phyloP scores from a whole-genome alignment of 1,140 invertebrate species.

The Magallana gigas region DNA sequence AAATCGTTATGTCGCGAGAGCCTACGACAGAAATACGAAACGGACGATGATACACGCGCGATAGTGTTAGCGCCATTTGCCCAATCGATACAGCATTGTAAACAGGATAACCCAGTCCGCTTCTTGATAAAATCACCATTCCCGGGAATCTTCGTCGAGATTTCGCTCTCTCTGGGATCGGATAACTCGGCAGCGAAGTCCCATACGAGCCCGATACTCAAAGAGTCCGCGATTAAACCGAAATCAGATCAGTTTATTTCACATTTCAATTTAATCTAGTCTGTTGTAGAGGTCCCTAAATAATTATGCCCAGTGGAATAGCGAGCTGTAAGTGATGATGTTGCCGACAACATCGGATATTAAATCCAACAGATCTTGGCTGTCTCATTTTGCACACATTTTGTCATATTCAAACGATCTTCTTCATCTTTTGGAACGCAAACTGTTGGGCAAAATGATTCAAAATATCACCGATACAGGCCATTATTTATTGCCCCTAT shows the following conservation, averaged over 20 bases:
- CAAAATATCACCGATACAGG: background rate
- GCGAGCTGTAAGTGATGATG: constrained; percentile 30
- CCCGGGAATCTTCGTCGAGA: constrained; percentile 30
- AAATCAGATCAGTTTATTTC: constrained; percentile 58
- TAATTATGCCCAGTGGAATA: constrained; percentile 57
- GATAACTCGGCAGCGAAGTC: constrained; percentile 49
- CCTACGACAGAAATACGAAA: constrained; percentile 56
- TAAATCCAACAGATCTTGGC: background rate
- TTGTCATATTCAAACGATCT: constrained; percentile 16
- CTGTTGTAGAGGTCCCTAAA: constrained; percentile 55
- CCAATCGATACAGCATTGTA: constrained; percentile 54
- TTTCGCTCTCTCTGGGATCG: constrained; percentile 50
- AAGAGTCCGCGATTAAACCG: constrained; percentile 53
- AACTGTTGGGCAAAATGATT: constrained; percentile 18
- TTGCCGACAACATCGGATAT: constrained; percentile 24
- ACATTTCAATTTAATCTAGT: constrained; percentile 57
- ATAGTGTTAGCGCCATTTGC: constrained; percentile 49
- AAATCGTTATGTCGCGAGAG: constrained; percentile 55
- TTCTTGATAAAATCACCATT: constrained; percentile 53
- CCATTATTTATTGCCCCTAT: background rate
- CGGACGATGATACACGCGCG: constrained; percentile 51
- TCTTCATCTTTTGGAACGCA: constrained; percentile 15
- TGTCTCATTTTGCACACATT: constrained; percentile 29
- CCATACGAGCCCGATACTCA: constrained; percentile 46
- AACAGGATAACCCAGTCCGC: constrained; percentile 52